Evolutionary conservation across 2,113 vertebrate genomes (phyloP).

Genomic region (Onychorhynchus coronatus): DNA sequence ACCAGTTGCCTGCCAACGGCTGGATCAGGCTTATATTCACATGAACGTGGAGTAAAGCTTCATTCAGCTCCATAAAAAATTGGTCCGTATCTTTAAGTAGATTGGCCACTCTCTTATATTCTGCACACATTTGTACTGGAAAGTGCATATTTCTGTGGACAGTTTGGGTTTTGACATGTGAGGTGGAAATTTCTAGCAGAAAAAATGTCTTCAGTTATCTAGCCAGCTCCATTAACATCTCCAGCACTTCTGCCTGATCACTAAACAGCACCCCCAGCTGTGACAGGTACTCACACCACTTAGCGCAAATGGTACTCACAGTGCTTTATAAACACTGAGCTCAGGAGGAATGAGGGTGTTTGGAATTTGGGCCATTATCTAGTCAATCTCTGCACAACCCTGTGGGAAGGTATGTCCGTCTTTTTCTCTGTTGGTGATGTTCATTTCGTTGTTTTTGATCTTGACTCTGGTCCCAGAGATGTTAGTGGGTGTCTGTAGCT

Average conservation of each 20-base stretch:
- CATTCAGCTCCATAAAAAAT: background rate
- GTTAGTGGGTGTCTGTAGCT: background rate
- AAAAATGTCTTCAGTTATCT: background rate
- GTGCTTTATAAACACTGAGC: background rate
- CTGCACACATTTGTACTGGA: background rate
- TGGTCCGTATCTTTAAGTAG: background rate
- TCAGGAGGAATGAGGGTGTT: background rate
- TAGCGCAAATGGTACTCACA: background rate
- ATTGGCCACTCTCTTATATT: background rate
- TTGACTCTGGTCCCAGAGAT: background rate
- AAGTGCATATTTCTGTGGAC: background rate
- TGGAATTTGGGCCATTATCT: background rate
- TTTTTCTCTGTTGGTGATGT: background rate
- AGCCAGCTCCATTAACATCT: background rate
- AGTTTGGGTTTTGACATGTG: background rate
- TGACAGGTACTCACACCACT: background rate
- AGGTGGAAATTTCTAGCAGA: background rate
- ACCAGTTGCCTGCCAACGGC: background rate
- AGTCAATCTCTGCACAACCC: background rate
- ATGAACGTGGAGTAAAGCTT: background rate
- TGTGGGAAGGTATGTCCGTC: fast-evolving
- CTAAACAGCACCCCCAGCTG: background rate
- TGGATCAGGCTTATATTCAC: background rate
- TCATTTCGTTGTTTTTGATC: background rate
- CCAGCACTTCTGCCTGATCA: background rate